Evolutionary conservation across 2,113 vertebrate species (phyloP), one percentile per base, ranked within the genome.

Genomic region (Archocentrus centrarchus): DNA sequence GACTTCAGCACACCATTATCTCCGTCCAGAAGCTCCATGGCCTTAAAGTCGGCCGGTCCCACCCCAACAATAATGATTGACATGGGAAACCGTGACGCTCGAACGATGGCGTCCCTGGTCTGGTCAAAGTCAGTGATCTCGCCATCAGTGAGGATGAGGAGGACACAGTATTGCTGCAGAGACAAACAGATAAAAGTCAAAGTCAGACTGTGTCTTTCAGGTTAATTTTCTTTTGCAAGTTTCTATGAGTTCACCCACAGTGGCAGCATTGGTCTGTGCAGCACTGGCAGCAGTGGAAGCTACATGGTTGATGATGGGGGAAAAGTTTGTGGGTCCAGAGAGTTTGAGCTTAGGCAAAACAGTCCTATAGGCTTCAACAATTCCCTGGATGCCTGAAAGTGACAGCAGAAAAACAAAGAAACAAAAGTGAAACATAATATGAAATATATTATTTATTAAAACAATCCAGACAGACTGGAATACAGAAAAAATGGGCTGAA

Each of bases 91-190:
- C 95, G 95, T 0, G 98, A 99, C 32, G 97, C 95, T 78, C 94
- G 91, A 2, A 99, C 97, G 6, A 98, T 96, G 0, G 96, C 96
- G 39, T 98, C 96, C 55, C 96, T 92, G 0, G 98, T 99, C 89
- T 98, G 97, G 80, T 99, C 97, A 18, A 98, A 91, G 79, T 99
- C 98, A 0, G 98, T 99, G 93, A 99, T 99, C 92, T 97, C 98
- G 1, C 98, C 97, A 11, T 98, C 98, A 1, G 98, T 99, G 93
- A 99, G 97, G 93, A 99, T 97, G 87, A 99, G 91, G 78, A 99
- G 96, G 77, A 99, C 93, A 6, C 95, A 98, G 92, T 99, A 99
- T 96, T 99, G 97, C 98, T 99, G 92, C 59, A 73, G 83, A 89
- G 2, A 92, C 24, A 78, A 14, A 47, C 3, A 53, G 18, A 68